Base-by-base conservation (phyloP, 1,140 invertebrate genomes). In the Drosophila quadrilineata region DNA sequence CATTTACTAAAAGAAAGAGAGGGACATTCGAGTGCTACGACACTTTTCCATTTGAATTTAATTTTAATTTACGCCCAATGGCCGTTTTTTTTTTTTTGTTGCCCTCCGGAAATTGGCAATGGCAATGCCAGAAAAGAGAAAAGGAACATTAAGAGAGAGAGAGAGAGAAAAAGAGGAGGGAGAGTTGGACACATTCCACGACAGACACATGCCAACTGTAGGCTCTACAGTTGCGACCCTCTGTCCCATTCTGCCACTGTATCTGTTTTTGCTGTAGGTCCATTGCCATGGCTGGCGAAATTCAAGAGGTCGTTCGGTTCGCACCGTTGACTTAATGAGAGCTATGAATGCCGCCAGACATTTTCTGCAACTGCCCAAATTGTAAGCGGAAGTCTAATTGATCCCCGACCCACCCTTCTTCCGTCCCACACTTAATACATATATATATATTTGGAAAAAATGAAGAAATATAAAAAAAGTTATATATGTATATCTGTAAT, bases 1-100 rank as follows among this genome's bases (percentile, higher is more conserved):
- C 5, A 43, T n/a, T n/a, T n/a, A n/a, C n/a, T n/a, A 6, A 6
- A 3, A 26, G 4, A 26, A 24, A 24, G 19, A 19, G 8, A 45
- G 10, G 12, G 1, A 17, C 3, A 17, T 6, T 5, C 24, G 26
- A 31, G 21, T 54, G 38, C 57, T 38, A 75, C 76, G 77, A 84
- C 77, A 84, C 70, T 84, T 84, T 82, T 84, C 77, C 77, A 84
- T 84, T 84, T 84, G 77, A 84, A 85, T 84, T 84, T 84, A 84
- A 84, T 84, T 84, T 84, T 77, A 84, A 84, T 84, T 84, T 84
- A 85, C 79, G 77, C 73, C 77, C 73, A 84, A 73, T 64, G 73
- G 64, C 77, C 43, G 49, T 58, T 69, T 77, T 59, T 38, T n/a
- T n/a, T n/a, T n/a, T n/a, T n/a, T n/a, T n/a, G n/a, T n/a, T n/a